Evolutionary conservation across 2,888 invertebrate species (phyloP).

Genomic region (Zootermopsis nevadensis): DNA sequence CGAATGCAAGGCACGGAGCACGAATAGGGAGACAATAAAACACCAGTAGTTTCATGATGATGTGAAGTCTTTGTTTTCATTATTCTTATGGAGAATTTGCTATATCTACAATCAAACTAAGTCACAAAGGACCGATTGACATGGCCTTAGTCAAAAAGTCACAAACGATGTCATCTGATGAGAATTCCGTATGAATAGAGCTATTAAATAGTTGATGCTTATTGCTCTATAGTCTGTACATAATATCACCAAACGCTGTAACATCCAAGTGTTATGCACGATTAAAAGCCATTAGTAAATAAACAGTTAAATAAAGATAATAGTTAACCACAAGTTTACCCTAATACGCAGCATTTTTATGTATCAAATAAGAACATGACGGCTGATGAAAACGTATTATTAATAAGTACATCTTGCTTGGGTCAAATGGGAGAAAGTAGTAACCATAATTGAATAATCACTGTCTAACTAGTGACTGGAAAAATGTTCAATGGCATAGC

Average conservation of each 20-base stretch:
- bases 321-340: constrained; percentile 22
- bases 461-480: not conserved
- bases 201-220: not conserved
- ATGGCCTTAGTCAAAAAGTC: constrained; percentile 31
- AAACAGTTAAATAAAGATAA: constrained; percentile 35
- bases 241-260: not conserved
- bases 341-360: not conserved
- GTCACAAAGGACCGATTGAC: not conserved
- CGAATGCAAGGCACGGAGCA: constrained; percentile 51
- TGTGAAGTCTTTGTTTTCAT: constrained; percentile 37
- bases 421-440: not conserved
- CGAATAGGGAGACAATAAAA: constrained; percentile 15
- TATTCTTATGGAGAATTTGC: not conserved
- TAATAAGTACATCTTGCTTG: constrained; percentile 26
- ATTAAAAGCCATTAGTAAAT: constrained; percentile 45
- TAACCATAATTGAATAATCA: not conserved
- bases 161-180: not conserved
- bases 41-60: not conserved
- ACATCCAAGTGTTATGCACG: constrained; percentile 1
- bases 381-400: constrained; percentile 10
- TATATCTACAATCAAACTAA: constrained; percentile 38
- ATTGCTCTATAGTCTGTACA: constrained; percentile 30
- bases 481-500: not conserved
- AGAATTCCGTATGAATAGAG: constrained; percentile 3
- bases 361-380: not conserved